A percentile compares a stretch with the other conserved stretches of the same genome.
phyloP scores from a whole-genome alignment of 2,113 vertebrate species.

The Plecotus auritus region DNA sequence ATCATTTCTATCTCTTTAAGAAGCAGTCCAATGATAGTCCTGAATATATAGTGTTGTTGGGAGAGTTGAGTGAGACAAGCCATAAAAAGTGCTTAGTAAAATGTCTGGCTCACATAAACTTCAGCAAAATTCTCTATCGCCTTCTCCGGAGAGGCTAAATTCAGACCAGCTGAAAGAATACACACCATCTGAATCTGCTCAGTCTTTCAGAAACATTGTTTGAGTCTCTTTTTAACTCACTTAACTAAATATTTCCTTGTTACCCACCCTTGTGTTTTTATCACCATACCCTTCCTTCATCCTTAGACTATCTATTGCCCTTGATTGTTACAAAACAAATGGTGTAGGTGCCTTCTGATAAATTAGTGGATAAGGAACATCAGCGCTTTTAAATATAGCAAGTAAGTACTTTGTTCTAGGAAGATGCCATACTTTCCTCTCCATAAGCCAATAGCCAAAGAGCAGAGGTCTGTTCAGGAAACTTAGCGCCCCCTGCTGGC shows the following conservation, averaged over 20 bases:
- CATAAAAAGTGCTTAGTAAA: neutral
- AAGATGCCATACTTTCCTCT: neutral
- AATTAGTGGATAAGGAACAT: neutral
- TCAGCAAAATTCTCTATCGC: neutral
- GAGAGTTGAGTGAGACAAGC: neutral
- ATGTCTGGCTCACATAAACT: neutral
- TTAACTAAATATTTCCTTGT: neutral
- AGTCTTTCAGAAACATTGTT: neutral
- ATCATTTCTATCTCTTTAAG: neutral
- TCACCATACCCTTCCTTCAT: neutral
- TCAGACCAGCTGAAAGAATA: neutral
- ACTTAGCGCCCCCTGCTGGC: neutral
- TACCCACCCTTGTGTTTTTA: neutral
- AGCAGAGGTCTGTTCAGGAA: neutral
- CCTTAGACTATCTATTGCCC: neutral
- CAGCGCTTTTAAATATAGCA: neutral
- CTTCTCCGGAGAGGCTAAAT: neutral
- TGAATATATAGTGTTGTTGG: neutral
- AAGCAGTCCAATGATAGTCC: neutral
- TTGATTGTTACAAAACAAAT: neutral
- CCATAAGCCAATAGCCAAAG: neutral
- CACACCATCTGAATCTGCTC: neutral
- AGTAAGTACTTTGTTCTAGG: neutral
- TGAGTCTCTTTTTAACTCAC: neutral
- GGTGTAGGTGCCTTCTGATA: neutral